These are phyloP conservation scores for Arizona elegans DNA, from an alignment of 2,113 vertebrate species.

Conservation along the genomic window DNA sequence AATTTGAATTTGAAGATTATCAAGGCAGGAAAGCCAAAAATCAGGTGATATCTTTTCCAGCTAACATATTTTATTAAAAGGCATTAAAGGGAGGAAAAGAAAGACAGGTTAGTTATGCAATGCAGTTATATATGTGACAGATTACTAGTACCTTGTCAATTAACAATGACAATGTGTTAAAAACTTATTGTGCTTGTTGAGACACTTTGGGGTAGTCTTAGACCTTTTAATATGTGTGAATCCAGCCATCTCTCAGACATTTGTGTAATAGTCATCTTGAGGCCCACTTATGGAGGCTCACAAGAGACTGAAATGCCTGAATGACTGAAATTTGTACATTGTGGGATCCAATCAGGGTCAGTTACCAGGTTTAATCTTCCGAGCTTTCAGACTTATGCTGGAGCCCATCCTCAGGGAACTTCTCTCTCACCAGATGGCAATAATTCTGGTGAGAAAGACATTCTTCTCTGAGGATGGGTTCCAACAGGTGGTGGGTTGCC, in stretches of 20 bases:
- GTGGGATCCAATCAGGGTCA: no score
- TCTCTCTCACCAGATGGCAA: no score
- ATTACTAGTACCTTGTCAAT: not conserved
- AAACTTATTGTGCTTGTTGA: not conserved
- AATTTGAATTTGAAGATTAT: not conserved
- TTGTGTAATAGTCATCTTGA: not conserved
- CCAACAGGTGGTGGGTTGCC: no score
- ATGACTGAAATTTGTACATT: not conserved
- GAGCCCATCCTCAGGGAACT: no score
- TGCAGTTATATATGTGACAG: not conserved
- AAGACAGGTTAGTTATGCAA: not conserved
- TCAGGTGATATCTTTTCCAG: not conserved
- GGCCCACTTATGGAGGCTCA: not conserved
- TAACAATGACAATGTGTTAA: not conserved
- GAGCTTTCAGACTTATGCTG: no score
- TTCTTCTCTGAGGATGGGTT: no score
- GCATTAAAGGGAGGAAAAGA: not conserved
- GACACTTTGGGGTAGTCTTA: not conserved
- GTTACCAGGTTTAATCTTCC: no score
- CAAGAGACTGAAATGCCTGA: not conserved
- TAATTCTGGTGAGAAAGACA: no score
- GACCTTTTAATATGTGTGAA: not conserved
- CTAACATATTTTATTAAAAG: not conserved
- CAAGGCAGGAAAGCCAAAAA: not conserved
- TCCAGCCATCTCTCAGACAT: not conserved